A percentile compares a stretch with the other conserved stretches of the same genome.
These are phyloP conservation scores for Datnioides undecimradiatus DNA, from an alignment of 2,113 vertebrate genomes.

Conservation along the genomic window DNA sequence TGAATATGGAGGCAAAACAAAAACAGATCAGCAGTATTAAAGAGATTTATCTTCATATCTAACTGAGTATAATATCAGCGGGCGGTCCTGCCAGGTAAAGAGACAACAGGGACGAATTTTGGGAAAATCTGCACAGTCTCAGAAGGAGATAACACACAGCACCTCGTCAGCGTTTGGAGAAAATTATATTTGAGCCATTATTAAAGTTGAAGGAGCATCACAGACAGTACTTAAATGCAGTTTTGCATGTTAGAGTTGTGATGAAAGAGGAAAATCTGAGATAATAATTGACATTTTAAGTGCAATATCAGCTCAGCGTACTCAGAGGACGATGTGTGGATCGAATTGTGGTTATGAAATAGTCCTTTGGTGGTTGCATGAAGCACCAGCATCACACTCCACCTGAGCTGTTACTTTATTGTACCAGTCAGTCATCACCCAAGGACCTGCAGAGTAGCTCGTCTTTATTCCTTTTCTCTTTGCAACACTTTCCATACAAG, in stretches of 20 bases:
- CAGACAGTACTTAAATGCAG: too few species aligned
- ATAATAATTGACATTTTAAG: slow-evolving; percentile 2
- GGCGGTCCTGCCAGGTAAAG: background rate
- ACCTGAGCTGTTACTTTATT: background rate
- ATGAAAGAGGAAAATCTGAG: too few species aligned
- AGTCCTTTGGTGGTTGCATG: slow-evolving; percentile 2
- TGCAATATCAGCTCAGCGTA: background rate
- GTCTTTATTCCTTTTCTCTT: background rate
- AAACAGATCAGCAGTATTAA: slow-evolving; percentile 31
- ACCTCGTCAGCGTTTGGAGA: background rate
- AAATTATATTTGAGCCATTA: background rate
- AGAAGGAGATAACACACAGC: background rate
- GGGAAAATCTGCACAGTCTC: background rate
- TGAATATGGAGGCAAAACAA: background rate
- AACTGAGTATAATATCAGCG: background rate
- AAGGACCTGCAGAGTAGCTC: background rate
- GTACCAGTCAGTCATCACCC: background rate
- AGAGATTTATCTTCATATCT: slow-evolving; percentile 35
- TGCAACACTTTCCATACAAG: slow-evolving; percentile 7
- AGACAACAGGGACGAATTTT: slow-evolving; percentile 2
- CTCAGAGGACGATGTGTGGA: background rate
- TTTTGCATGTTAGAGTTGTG: background rate
- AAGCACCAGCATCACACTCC: background rate
- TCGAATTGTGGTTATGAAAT: background rate
- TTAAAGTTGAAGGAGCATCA: background rate